Percentiles rank a stretch among this genome's conserved stretches.
Evolutionary conservation across 2,113 vertebrate species (phyloP).

Genomic region (Phocoena phocoena): DNA sequence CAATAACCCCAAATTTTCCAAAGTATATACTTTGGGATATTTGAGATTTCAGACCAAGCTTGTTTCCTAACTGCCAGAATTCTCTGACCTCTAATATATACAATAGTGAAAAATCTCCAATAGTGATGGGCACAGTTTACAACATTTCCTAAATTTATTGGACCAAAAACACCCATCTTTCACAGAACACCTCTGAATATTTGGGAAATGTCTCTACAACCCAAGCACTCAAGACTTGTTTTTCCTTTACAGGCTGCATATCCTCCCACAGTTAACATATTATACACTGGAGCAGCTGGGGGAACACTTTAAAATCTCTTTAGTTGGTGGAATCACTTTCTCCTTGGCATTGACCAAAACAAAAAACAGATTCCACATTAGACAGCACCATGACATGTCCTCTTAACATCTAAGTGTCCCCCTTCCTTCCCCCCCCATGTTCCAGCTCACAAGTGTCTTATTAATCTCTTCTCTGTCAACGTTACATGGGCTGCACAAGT

Average conservation of each 20-base stretch:
- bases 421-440: neutral
- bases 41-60: slow-evolving; percentile 13
- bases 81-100: neutral
- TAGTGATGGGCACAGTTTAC: neutral
- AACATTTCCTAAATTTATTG: neutral
- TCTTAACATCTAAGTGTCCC: neutral
- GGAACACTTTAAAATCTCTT: neutral
- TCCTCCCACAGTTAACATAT: neutral
- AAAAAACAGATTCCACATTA: neutral
- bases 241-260: neutral
- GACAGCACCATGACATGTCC: neutral
- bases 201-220: neutral
- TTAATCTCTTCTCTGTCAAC: neutral
- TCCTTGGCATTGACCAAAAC: neutral
- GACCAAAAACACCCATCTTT: neutral
- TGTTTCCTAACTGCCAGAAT: neutral
- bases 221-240: neutral
- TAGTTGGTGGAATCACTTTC: neutral
- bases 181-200: neutral
- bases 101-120: neutral
- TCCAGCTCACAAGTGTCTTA: neutral
- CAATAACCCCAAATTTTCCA: neutral
- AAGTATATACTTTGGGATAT: neutral
- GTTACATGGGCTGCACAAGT: neutral
- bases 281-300: neutral